These are phyloP conservation scores for Oscheius sp. DNA, from an alignment of 2,888 invertebrate genomes.

Conservation along the genomic window DNA sequence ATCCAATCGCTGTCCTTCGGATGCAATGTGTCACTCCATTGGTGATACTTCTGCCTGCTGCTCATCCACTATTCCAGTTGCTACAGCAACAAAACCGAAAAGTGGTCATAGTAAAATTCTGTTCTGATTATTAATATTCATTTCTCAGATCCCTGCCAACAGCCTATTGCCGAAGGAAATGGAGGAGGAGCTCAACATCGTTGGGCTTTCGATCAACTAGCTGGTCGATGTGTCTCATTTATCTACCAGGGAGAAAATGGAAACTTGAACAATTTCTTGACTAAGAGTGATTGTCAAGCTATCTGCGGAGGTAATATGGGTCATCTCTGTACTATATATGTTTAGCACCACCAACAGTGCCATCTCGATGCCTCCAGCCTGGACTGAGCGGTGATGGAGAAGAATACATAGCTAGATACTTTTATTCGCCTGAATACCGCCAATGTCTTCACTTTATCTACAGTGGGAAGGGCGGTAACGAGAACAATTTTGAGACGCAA, in stretches of 20 bases:
- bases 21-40: slow-evolving; percentile 35
- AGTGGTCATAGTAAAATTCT: slow-evolving; percentile 11
- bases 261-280: slow-evolving; percentile 64
- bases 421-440: slow-evolving; percentile 56
- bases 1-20: slow-evolving; percentile 25
- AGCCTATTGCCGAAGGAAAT: slow-evolving; percentile 48
- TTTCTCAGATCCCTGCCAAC: slow-evolving; percentile 41
- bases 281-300: slow-evolving; percentile 52
- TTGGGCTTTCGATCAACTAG: slow-evolving; percentile 52
- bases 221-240: slow-evolving; percentile 52
- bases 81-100: slow-evolving; percentile 4
- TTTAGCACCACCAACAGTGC: slow-evolving; percentile 29
- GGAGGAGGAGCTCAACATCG: slow-evolving; percentile 50
- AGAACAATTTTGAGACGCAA: slow-evolving; percentile 50
- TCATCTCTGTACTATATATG: neutral
- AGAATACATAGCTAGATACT: slow-evolving; percentile 48
- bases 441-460: slow-evolving; percentile 60
- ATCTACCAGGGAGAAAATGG: slow-evolving; percentile 57
- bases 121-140: neutral
- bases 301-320: slow-evolving; percentile 50
- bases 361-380: slow-evolving; percentile 42
- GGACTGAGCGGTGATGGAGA: slow-evolving; percentile 50
- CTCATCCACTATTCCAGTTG: neutral
- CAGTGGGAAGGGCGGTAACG: slow-evolving; percentile 53
- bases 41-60: slow-evolving; percentile 27